Evolutionary conservation across 2,888 invertebrate species (phyloP).

Genomic region (Melinopterus prodromus): DNA sequence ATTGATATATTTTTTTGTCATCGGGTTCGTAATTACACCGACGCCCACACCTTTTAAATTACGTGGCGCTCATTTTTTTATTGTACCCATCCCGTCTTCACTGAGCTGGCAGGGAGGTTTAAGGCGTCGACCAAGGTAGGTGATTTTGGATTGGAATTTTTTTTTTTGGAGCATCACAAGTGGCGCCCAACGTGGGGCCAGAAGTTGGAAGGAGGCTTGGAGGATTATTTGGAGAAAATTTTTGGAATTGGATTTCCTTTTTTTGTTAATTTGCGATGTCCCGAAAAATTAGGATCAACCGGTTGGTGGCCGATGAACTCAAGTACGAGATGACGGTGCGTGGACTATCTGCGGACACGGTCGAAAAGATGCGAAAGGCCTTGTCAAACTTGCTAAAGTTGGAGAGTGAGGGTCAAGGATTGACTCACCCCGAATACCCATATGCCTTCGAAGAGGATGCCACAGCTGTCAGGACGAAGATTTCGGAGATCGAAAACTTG

Average conservation of each 20-base stretch:
- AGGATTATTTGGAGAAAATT: no score
- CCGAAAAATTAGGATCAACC: neutral
- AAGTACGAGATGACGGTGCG: constrained; percentile 11
- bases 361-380: constrained; percentile 6
- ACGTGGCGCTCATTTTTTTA: neutral
- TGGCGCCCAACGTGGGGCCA: neutral
- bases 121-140: neutral
- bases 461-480: neutral
- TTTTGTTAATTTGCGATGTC: neutral
- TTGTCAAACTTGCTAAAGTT: neutral
- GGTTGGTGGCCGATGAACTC: constrained; percentile 11
- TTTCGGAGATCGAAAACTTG: neutral
- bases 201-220: neutral
- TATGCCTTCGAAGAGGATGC: constrained; percentile 4
- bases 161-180: no score
- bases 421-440: neutral
- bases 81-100: neutral
- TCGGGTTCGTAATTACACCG: neutral
- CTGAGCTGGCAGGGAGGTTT: neutral
- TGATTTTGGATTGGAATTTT: neutral
- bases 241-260: neutral
- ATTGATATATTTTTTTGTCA: no score
- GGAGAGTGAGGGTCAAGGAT: neutral
- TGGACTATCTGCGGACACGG: constrained; percentile 7
- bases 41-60: neutral